Base-by-base conservation (phyloP, 2,113 vertebrate genomes). In the Syrmaticus mikado region DNA sequence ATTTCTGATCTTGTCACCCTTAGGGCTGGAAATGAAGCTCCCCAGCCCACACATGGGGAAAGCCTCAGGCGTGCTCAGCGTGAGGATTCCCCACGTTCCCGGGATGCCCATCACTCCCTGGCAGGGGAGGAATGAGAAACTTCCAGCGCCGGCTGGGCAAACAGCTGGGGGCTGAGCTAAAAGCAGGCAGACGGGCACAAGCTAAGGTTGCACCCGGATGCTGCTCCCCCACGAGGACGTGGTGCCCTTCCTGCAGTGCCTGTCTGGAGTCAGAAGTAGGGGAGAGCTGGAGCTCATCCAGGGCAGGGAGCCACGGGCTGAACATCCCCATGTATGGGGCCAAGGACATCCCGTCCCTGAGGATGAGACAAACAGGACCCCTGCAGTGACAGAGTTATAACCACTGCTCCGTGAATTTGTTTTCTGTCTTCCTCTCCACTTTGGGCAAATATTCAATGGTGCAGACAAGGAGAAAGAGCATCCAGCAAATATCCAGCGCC, bases 101-200 rank as follows among this genome's bases (percentile, higher is more conserved):
- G 2, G 71, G 82, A 95, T 95, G 91, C 71, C 93, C 71, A 21
- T 28, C 0, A 0, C 6, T 50, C 58, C 17, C 41, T 3, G 18
- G 32, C 25, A 87, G 43, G 72, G 82, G 53, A 94, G 30, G 90
- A 96, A 95, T 86, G 85, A 93, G 80, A 95, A 87, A 72, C 65
- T 79, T 91, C 36, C 52, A 72, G 61, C 65, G 78, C 36, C 50
- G 36, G 87, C 68, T 55, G 16, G 53, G 73, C 40, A 77, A 94
- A 92, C 93, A 96, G 93, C 85, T 87, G 90, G 65, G 36, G 21
- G 43, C 79, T 72, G 93, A 94, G 82, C 76, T 95, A 85, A 89
- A 93, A 94, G 21, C 0, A 6, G 61, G 27, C 12, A 45, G 76
- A n/a, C 27, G 75, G 93, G 93, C 87, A 83, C 48, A 75, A 58